Base-by-base conservation (phyloP, 1,140 invertebrate species). In the Mylabris phalerata region DNA sequence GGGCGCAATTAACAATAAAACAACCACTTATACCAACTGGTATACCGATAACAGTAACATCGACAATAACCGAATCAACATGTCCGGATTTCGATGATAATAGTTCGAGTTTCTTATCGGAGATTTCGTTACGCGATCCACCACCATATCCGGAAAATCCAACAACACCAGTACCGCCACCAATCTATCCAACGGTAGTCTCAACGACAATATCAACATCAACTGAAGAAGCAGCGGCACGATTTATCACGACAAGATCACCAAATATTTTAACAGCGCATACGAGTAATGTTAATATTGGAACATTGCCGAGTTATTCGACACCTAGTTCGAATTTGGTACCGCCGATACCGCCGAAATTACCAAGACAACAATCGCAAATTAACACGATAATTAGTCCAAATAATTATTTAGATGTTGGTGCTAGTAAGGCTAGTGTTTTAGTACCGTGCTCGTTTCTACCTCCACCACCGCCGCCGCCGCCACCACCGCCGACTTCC, bases 401-500 rank as follows among this genome's bases (percentile, higher is more conserved):
- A 19, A 85, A 84, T 65, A 86, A 86, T 70, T 87, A 86, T 59
- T 65, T 87, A 51, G 85, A 86, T 65, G 82, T 86, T 3, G 79
- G 82, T 54, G 82, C 83, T 3, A 81, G 80, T 42, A 75, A 83
- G 57, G 77, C 79, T 2, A 81, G 81, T 48, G 77, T 84, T 0
- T 68, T 85, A 10, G 75, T 84, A 11, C 82, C 83, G 0, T 84
- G 83, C 70, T 75, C 83, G 60, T 79, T 75, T 61, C 61, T 80
- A 41, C 75, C 78, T 9, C 75, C 41, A 42, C 41, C 41, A 11
- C 41, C 41, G 11, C 41, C 41, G 41, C 41, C 77, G 4, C 78
- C 80, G 0, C 77, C 80, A 4, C 78, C 81, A 2, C 77, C 78
- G 57, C 64, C 77, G 0, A 73, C 79, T 25, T 72, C 76, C 40